Base-by-base conservation (phyloP, 1,140 invertebrate genomes). In the Cryptotermes secundus region DNA sequence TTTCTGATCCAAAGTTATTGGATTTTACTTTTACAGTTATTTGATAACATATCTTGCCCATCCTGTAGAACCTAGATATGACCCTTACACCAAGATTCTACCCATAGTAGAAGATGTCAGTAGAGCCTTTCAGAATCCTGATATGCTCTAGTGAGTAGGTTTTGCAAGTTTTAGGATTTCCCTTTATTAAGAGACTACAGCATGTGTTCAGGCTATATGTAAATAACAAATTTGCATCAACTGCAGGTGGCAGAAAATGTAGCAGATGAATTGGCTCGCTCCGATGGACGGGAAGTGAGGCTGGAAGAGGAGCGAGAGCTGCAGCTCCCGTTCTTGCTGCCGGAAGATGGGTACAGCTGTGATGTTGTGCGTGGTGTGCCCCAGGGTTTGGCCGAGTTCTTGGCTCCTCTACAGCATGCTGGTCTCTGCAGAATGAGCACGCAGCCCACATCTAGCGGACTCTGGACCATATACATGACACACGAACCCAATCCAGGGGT, bases 271-370 rank as follows among this genome's bases (percentile, higher is more conserved):
- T 91, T 98, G 82, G 96, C 96, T 3, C 91, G 95, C 42, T 95
- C 96, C 31, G 98, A 99, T 88, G 97, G 97, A 0, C 92, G 96
- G 26, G 95, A 97, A 89, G 95, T 98, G 45, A 89, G 91, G 79
- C 87, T 94, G 19, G 94, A 95, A 87, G 99, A 99, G 90, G 96
- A 97, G 87, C 92, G 94, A 22, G 95, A 97, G 86, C 92, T 99
- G 34, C 95, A 96, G 86, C 91, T 99, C 31, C 97, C 96, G 9
- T 95, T 99, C 83, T 90, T 99, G 10, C 91, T 99, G 24, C 99
- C 99, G 0, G 97, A 99, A 88, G 98, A 99, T 91, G 98, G 98
- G 24, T 99, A 99, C 91, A 98, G 97, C 88, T 98, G 97, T 90
- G 98, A 99, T 90, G 96, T 99, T 72, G 96, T 98, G 80, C 92